Conservation (phyloP, 2,113 vertebrate species). For the Seriola aureovittata region DNA sequence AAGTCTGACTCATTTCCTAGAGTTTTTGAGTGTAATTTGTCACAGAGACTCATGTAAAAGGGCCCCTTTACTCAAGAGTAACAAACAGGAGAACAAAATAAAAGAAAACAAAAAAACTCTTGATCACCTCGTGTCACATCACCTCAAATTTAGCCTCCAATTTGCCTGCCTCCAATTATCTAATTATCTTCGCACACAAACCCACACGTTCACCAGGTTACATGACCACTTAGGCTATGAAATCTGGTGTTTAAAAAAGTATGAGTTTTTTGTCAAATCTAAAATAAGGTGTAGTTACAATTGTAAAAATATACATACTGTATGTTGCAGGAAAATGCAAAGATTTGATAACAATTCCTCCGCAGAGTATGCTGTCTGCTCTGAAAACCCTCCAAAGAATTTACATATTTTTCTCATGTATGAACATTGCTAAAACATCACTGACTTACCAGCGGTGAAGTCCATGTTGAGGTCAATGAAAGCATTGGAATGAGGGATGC, state of each 20-base stretch:
- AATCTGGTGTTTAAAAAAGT: neutral
- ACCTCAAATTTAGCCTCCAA: neutral
- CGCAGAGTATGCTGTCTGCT: neutral
- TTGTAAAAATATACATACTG: neutral
- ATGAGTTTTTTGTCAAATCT: neutral
- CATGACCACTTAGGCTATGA: neutral
- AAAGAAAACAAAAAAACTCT: neutral
- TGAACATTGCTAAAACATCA: slow-evolving; percentile 2
- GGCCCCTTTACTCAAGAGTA: too few species aligned
- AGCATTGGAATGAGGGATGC: slow-evolving; percentile 92
- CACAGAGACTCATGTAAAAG: neutral
- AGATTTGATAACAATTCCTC: neutral
- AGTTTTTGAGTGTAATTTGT: neutral
- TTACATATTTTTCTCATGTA: neutral
- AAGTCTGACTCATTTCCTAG: neutral
- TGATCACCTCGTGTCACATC: neutral
- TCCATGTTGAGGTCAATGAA: slow-evolving; percentile 96
- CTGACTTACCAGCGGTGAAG: slow-evolving; percentile 93
- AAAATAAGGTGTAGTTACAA: neutral
- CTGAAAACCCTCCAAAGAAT: neutral
- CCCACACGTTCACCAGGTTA: neutral
- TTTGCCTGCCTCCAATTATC: neutral
- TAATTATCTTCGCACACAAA: neutral
- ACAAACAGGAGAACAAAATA: too few species aligned
- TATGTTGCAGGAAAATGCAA: neutral